Base-by-base conservation (phyloP, 1,140 invertebrate species). In the Dendrolimus kikuchii region DNA sequence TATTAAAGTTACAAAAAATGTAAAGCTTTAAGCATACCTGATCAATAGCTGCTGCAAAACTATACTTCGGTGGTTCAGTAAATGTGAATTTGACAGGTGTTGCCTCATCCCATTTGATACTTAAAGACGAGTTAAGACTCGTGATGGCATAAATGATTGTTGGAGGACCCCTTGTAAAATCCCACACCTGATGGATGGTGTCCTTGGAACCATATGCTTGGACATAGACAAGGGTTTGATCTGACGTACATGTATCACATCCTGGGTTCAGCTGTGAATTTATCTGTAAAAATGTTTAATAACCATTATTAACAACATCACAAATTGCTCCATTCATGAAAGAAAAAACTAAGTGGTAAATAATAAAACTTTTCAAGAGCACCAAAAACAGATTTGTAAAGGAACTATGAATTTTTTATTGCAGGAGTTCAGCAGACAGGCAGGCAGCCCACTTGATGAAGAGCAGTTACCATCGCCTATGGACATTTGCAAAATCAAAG, bases 101-200 rank as follows among this genome's bases (percentile, higher is more conserved):
- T 0, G 5, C 63, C 6, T 74, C 77, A 7, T 81, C 46, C 90
- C 90, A 91, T 42, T 58, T 60, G 40, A 92, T 77, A 40, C 77
- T 59, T 5, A 91, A 39, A 39, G 75, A 71, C 8, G 87, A 73
- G 46, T 87, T 85, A 0, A 64, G 45, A 0, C 77, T 64, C 23
- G 88, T 87, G 2, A 90, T 58, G 2, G 88, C 86, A 37, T 89
- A 67, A 5, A 91, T 62, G 6, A 91, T 55, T 3, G 88, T 87
- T 0, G 91, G 90, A 49, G 81, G 76, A 8, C 85, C 72, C 36
- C 58, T 46, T 39, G 86, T 86, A 59, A 91, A 91, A 66, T 91
- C 90, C 90, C 90, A 92, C 37, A 92, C 50, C 61, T 91, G 90
- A 62, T 91, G 90, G 4, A 92, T 65, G 0, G 87, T 88, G 64